Base-by-base conservation (phyloP, 1,140 invertebrate species). In the Elysia chlorotica region DNA sequence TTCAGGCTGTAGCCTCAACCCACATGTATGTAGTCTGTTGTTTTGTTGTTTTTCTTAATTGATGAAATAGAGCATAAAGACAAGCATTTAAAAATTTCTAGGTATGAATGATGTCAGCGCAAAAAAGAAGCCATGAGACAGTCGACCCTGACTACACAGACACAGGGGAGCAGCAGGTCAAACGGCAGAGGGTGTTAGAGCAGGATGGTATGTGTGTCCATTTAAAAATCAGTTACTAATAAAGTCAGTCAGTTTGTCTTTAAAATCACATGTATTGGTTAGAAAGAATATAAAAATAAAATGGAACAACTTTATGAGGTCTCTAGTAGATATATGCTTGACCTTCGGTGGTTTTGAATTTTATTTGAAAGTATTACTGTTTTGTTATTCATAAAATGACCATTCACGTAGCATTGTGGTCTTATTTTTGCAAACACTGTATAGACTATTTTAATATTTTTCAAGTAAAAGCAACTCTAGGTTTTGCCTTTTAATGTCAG, bases 171-270 rank as follows among this genome's bases (percentile, higher is more conserved):
- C 78, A 79, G 19, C 83, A 82, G 65, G 78, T 65, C 2, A 83
- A 84, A 41, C 68, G 82, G 36, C 83, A 84, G 61, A 74, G 79
- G 71, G 65, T 79, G 23, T 53, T 84, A 19, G 82, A 83, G 72
- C 57, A 82, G 73, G 83, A 83, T 79, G 83, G 67, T 70, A 68
- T 68, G n/a, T 6, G 35, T 63, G 21, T 17, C 14, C 3, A 63
- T 30, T 4, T 63, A 17, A n/a, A n/a, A n/a, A n/a, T n/a, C n/a
- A n/a, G n/a, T n/a, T 63, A 14, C 56, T 25, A 10, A 25, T 10
- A 6, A 25, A 14, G 17, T 59, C 56, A 19, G 25, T 25, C 25
- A 59, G n/a, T 59, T 59, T 6, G 14, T 14, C 25, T 10, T 25
- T 59, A 17, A 14, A 17, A 10, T 59, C 25, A 25, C 28, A 10